A percentile compares a stretch with the other conserved stretches of the same genome.
These are phyloP conservation scores for Perizoma flavofasciatum DNA, from an alignment of 2,888 invertebrate genomes.

Conservation along the genomic window DNA sequence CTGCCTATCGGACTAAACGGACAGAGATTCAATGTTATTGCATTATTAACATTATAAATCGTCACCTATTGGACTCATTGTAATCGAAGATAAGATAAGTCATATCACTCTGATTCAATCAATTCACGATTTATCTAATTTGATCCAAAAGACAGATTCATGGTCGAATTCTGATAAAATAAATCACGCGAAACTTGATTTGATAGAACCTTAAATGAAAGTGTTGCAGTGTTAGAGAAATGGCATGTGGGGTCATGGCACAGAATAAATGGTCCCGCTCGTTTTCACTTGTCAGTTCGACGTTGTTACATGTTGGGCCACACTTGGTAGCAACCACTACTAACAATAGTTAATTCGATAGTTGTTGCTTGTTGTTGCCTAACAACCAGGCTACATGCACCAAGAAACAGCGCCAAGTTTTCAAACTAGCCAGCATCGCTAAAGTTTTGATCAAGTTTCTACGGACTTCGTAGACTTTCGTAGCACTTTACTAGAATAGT, in stretches of 20 bases:
- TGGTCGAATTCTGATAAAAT: constrained; percentile 36
- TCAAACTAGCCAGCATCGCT: constrained; percentile 35
- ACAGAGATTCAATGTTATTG: constrained; percentile 46
- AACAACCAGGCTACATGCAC: constrained; percentile 33
- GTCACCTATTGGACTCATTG: constrained; percentile 18
- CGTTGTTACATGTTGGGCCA: constrained; percentile 41
- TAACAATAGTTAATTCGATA: constrained; percentile 37
- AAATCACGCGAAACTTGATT: constrained; percentile 12
- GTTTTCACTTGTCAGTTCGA: constrained; percentile 55
- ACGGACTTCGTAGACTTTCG: constrained; percentile 55
- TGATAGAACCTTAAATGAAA: constrained; percentile 36
- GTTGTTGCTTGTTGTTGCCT: constrained; percentile 36
- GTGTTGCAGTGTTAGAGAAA: constrained; percentile 50
- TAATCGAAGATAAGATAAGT: constrained; percentile 47
- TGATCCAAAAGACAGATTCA: constrained; percentile 41
- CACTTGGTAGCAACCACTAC: constrained; percentile 24
- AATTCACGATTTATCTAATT: constrained; percentile 40
- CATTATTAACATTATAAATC: constrained; percentile 26
- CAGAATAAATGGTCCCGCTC: constrained; percentile 45
- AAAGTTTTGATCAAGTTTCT: constrained; percentile 41
- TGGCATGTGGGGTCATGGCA: constrained; percentile 53
- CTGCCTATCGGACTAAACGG: constrained; percentile 47
- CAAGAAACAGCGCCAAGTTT: constrained; percentile 37
- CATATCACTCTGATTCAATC: constrained; percentile 45
- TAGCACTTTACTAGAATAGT: constrained; percentile 40